Conservation (phyloP, 2,797 vertebrate genomes). For the Fratercula arctica region DNA sequence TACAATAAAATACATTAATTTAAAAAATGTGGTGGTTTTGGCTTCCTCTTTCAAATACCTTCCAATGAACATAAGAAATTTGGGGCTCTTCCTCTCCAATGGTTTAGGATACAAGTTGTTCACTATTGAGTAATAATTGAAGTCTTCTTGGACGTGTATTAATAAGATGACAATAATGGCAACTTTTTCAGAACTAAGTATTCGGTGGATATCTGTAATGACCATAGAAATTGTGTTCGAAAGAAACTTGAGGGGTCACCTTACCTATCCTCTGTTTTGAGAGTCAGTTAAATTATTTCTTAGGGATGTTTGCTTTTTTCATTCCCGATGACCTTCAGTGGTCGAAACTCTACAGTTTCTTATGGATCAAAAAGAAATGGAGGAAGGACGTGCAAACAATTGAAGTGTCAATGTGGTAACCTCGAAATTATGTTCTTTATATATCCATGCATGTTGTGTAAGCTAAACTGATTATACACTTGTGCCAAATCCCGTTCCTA, state of each 20-base stretch:
- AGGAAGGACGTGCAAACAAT: neutral
- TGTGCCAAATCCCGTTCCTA: neutral
- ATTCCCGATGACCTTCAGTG: neutral
- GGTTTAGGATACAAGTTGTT: neutral
- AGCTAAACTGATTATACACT: neutral
- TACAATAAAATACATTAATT: neutral
- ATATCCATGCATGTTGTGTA: neutral
- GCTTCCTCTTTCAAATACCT: neutral
- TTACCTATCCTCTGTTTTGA: neutral
- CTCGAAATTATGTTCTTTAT: neutral
- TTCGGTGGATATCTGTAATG: neutral
- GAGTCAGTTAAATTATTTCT: neutral
- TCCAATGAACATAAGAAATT: neutral
- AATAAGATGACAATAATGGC: neutral
- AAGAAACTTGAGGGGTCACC: neutral
- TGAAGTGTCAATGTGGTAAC: neutral
- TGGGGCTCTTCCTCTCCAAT: neutral
- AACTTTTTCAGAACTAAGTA: neutral
- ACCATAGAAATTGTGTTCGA: neutral
- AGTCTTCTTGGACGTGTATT: neutral
- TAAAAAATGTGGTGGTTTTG: neutral
- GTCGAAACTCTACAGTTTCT: neutral
- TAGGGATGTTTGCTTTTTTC: neutral
- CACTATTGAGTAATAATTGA: neutral
- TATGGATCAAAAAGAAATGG: neutral